Evolutionary conservation across 2,888 invertebrate genomes (phyloP).

Genomic region (Heteromurus nitidus): DNA sequence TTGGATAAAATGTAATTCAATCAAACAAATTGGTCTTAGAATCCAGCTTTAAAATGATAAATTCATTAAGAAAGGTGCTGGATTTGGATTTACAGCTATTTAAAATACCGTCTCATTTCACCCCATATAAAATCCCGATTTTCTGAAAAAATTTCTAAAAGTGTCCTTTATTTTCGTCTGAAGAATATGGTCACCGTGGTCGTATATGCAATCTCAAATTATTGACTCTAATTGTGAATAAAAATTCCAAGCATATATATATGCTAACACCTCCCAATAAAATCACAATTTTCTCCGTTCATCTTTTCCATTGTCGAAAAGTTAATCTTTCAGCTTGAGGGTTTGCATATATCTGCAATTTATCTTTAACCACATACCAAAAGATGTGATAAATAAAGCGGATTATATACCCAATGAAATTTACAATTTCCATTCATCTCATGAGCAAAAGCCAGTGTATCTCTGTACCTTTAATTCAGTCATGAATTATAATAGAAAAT

Average conservation of each 20-base stretch:
- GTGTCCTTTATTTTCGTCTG: too few relatives aligned
- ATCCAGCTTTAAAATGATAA: too few relatives aligned
- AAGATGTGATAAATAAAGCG: neutral
- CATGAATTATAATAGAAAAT: conserved; percentile 39
- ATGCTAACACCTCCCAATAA: neutral
- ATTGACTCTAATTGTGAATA: neutral
- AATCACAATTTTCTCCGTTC: neutral
- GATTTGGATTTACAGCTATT: too few relatives aligned
- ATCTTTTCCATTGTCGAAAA: too few relatives aligned
- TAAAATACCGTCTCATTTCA: too few relatives aligned
- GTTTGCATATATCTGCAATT: neutral
- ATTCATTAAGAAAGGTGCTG: too few relatives aligned
- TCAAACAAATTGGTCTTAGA: too few relatives aligned
- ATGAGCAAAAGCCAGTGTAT: neutral
- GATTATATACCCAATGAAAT: conserved; percentile 4
- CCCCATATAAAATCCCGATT: too few relatives aligned
- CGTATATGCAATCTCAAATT: too few relatives aligned
- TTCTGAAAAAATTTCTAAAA: too few relatives aligned
- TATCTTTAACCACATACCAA: conserved; percentile 10
- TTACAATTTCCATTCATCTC: conserved; percentile 24
- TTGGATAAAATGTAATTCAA: too few relatives aligned
- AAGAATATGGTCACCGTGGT: too few relatives aligned
- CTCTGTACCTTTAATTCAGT: conserved; percentile 41
- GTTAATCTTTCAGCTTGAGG: neutral
- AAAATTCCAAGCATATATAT: neutral